Conservation (phyloP, 2,113 vertebrate species). For the Dasyurus viverrinus region DNA sequence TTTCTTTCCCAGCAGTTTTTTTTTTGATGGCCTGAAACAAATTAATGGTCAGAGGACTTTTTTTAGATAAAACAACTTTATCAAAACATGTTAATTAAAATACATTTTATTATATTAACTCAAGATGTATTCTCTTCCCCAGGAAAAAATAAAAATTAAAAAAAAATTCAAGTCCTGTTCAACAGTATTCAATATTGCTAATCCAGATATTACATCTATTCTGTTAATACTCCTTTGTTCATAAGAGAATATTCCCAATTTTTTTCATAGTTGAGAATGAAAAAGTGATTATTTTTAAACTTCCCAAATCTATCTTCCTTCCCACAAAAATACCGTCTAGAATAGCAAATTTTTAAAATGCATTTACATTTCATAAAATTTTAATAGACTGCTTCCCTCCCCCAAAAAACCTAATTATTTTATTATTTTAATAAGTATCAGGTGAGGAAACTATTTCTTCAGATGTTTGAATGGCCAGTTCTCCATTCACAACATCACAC, state of each 20-base stretch:
- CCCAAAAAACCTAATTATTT: background rate
- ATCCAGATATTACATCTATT: background rate
- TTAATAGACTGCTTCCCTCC: background rate
- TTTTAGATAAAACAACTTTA: constrained; percentile 5
- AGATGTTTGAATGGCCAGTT: background rate
- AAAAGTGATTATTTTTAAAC: background rate
- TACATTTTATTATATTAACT: background rate
- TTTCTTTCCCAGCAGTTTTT: background rate
- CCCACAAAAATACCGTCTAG: background rate
- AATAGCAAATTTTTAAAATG: background rate
- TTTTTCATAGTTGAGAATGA: constrained; percentile 15
- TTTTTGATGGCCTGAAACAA: constrained; percentile 1
- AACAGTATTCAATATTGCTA: background rate
- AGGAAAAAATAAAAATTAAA: background rate
- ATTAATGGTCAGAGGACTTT: background rate
- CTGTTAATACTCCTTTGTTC: background rate
- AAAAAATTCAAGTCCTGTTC: background rate
- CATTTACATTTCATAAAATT: constrained; percentile 23
- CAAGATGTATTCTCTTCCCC: background rate
- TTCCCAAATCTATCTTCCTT: background rate
- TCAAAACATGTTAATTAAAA: constrained; percentile 25
- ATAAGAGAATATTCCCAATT: background rate
- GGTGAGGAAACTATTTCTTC: background rate
- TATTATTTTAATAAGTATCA: background rate
- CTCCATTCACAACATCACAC: background rate